Evolutionary conservation across 2,113 vertebrate species (phyloP).

Genomic region (Collichthys lucidus): DNA sequence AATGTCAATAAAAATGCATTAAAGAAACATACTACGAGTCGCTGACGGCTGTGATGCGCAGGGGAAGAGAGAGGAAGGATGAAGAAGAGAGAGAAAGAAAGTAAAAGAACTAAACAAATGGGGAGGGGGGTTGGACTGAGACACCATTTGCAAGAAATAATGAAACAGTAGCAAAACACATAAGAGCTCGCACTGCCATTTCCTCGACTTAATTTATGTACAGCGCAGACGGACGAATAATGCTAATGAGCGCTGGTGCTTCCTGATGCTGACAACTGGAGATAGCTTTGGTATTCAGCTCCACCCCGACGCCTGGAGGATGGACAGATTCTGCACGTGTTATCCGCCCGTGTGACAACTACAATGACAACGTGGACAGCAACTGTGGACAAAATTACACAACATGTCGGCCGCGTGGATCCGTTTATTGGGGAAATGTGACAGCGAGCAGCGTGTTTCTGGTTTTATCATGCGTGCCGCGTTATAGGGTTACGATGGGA

Average conservation of each 20-base stretch:
- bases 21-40: slow-evolving; percentile 70
- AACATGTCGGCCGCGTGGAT: slow-evolving; percentile 8
- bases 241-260: slow-evolving; percentile 69
- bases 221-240: slow-evolving; percentile 62
- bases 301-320: slow-evolving; percentile 33
- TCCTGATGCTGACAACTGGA: slow-evolving; percentile 54
- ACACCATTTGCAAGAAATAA: slow-evolving; percentile 74
- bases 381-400: slow-evolving; percentile 21
- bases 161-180: slow-evolving; percentile 69
- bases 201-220: slow-evolving; percentile 71
- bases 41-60: slow-evolving; percentile 50
- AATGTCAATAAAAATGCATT: slow-evolving; percentile 81
- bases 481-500: background rate
- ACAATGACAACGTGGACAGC: slow-evolving; percentile 21
- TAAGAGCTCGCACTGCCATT: slow-evolving; percentile 49
- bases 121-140: background rate
- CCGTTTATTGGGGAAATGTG: slow-evolving; percentile 37
- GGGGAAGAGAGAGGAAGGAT: slow-evolving; percentile 35
- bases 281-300: slow-evolving; percentile 58
- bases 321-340: slow-evolving; percentile 27
- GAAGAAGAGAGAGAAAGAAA: slow-evolving; percentile 25
- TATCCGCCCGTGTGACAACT: slow-evolving; percentile 31
- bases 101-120: slow-evolving; percentile 48
- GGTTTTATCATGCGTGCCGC: slow-evolving; percentile 17
- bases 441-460: slow-evolving; percentile 26